Evolutionary conservation across 2,888 invertebrate species (phyloP).

Genomic region (Campoletis raptor): DNA sequence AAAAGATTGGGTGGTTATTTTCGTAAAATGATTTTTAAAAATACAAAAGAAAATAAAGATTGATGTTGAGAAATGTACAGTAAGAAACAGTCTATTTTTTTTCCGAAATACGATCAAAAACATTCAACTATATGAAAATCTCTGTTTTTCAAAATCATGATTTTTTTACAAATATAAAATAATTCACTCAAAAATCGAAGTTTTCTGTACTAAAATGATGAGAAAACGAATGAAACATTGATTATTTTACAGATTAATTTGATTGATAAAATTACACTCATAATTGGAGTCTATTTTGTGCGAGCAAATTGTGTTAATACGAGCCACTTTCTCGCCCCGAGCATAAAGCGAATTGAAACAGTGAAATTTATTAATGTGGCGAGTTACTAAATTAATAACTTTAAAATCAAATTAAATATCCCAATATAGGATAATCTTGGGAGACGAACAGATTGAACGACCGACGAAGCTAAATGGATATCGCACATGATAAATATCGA

Average conservation of each 20-base stretch:
- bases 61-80: not conserved
- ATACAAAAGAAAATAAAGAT: not conserved
- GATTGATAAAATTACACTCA: not conserved
- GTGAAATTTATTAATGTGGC: not conserved
- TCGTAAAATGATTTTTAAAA: not conserved
- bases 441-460: not conserved
- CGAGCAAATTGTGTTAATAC: not conserved
- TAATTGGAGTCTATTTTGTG: not conserved
- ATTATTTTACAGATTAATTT: not conserved
- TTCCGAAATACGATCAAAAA: no score
- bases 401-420: not conserved
- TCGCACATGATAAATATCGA: not conserved
- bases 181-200: not conserved
- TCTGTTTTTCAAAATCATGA: not conserved
- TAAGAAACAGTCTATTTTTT: no score
- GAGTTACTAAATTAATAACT: not conserved
- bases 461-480: not conserved
- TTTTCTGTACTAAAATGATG: not conserved
- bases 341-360: not conserved
- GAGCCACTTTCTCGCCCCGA: not conserved
- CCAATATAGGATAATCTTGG: not conserved
- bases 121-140: not conserved
- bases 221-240: not conserved
- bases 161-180: not conserved
- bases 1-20: not conserved